Conservation (phyloP, 2,113 vertebrate species). For the Australoheros scitulus region DNA sequence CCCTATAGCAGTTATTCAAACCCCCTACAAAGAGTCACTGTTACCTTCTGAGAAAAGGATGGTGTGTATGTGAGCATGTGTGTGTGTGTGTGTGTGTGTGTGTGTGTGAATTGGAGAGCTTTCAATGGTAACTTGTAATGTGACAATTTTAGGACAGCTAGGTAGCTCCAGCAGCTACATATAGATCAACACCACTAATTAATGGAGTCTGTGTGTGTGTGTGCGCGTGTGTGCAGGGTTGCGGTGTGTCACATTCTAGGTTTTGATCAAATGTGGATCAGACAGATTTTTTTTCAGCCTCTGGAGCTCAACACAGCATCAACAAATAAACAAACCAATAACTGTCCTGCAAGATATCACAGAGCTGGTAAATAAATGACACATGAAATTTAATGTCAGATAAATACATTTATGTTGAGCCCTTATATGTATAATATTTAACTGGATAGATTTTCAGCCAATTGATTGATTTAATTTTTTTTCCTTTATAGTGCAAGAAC, state of each 20-base stretch:
- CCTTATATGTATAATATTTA: not conserved
- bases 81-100: slow-evolving; percentile 41
- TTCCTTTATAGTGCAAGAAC: not conserved
- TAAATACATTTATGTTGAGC: not conserved
- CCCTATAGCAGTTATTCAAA: slow-evolving; percentile 71
- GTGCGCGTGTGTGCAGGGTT: slow-evolving; percentile 8
- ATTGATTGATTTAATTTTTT: not conserved
- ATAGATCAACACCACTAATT: slow-evolving; percentile 61
- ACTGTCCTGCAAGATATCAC: slow-evolving; percentile 20
- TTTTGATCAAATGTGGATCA: slow-evolving; percentile 64
- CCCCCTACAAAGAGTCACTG: slow-evolving; percentile 69
- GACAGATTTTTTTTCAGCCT: slow-evolving; percentile 27
- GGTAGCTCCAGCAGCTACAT: slow-evolving; percentile 65
- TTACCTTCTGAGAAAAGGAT: slow-evolving; percentile 47
- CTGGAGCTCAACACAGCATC: slow-evolving; percentile 28
- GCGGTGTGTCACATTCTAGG: slow-evolving; percentile 35
- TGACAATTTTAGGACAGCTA: slow-evolving; percentile 60
- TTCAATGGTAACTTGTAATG: slow-evolving; percentile 48
- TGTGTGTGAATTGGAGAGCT: slow-evolving; percentile 26
- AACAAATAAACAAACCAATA: slow-evolving; percentile 45
- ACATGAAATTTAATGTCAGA: not conserved
- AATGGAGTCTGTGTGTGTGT: slow-evolving; percentile 41
- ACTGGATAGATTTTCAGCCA: slow-evolving; percentile 19
- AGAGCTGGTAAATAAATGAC: slow-evolving; percentile 17
- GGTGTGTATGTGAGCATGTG: slow-evolving; percentile 22